Evolutionary conservation across 2,888 invertebrate species (phyloP), one percentile per base, ranked within the genome.

Genomic region (Lithosia quadra): DNA sequence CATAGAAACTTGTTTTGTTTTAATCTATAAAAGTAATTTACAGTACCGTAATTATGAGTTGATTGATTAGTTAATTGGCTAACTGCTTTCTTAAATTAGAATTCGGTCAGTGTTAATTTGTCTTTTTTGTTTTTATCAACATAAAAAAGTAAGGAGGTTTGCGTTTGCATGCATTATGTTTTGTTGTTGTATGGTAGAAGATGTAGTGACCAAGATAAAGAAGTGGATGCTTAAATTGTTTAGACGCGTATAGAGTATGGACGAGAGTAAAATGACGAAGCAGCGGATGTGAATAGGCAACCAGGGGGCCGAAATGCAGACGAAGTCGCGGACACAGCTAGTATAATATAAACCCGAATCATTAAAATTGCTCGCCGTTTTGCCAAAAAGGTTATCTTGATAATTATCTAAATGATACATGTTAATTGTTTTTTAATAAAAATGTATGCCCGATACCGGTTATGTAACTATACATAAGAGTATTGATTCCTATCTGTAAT

Each of bases 361-460:
- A 39, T 39, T 39, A 15, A 39, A 15, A 15, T 39, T 39, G 4
- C 15, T 39, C 39, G 3, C 13, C 13, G 11, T 36, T 39, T 39
- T 39, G 1, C n/a, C 49, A 49, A n/a, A 49, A n/a, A n/a, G 49
- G 18, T 49, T 49, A n/a, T 49, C 49, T 49, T n/a, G 49, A 49
- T 49, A 18, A n/a, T 18, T 49, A 49, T 49, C 49, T 49, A 5
- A 0, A 15, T n/a, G n/a, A n/a, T 49, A n/a, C 49, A 9, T n/a
- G 49, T 49, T 49, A 49, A 49, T 49, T 49, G n/a, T n/a, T 49
- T 49, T 36, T 49, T 49, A n/a, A 49, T 49, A 49, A 49, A n/a
- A 49, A 49, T 8, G 49, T 49, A n/a, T 49, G 49, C n/a, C n/a
- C n/a, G n/a, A 49, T 49, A n/a, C 49, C 9, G 8, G 49, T 49